phyloP scores from a whole-genome alignment of 2,888 invertebrate species.

The Bunonema sp. region DNA sequence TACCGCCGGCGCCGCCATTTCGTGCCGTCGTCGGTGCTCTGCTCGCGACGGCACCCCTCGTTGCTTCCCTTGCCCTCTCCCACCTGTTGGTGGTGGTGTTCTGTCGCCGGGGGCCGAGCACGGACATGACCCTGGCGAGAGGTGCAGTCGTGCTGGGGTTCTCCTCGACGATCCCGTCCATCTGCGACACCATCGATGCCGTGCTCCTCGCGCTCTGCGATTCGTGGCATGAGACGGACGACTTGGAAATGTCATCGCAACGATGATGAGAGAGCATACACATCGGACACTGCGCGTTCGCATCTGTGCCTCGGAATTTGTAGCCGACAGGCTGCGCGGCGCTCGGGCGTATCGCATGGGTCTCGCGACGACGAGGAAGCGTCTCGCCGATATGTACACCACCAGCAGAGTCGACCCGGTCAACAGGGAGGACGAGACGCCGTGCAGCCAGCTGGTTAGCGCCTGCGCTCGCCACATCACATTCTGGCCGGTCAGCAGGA shows the following conservation, averaged over 20 bases:
- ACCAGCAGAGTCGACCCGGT: constrained; percentile 39
- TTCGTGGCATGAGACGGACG: constrained; percentile 1
- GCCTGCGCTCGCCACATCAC: constrained; percentile 13
- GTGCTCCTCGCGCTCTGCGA: not conserved
- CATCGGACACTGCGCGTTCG: not conserved
- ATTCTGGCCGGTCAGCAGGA: constrained; percentile 10
- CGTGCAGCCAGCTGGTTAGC: constrained; percentile 21
- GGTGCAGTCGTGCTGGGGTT: too few relatives aligned
- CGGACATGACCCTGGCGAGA: too few relatives aligned
- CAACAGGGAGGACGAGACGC: constrained; percentile 24
- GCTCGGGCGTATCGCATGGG: constrained; percentile 28
- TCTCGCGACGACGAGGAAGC: constrained; percentile 32
- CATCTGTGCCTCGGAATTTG: too few relatives aligned
- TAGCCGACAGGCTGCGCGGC: constrained; percentile 1
- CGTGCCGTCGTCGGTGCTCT: too few relatives aligned
- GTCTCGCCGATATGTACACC: constrained; percentile 34
- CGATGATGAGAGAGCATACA: not conserved
- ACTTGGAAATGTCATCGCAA: constrained; percentile 1
- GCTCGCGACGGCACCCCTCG: too few relatives aligned
- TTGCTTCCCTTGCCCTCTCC: too few relatives aligned
- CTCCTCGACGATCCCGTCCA: too few relatives aligned
- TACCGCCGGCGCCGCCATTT: too few relatives aligned
- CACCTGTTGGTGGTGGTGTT: too few relatives aligned
- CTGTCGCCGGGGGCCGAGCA: too few relatives aligned
- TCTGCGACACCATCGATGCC: not conserved